Conservation (phyloP, 2,113 vertebrate genomes). For the Crotalus horridus region DNA sequence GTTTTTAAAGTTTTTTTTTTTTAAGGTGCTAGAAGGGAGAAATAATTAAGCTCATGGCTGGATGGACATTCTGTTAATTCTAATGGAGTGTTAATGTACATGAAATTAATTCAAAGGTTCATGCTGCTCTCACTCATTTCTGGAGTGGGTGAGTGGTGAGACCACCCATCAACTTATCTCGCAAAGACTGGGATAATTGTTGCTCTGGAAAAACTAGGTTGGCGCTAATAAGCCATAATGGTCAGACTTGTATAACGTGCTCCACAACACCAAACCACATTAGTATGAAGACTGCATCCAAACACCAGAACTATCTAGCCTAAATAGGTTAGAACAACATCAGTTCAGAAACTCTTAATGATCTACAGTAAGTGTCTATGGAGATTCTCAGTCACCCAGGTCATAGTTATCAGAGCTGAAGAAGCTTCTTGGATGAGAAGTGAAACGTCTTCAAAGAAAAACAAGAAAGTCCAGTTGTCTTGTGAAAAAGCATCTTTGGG, state of each 20-base stretch:
- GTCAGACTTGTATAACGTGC: not conserved
- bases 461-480: too few relatives aligned
- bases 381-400: too few relatives aligned
- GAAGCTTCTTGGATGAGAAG: too few relatives aligned
- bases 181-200: not conserved
- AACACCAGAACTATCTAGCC: not conserved
- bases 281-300: not conserved
- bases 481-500: too few relatives aligned
- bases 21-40: too few relatives aligned
- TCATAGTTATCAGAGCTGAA: too few relatives aligned
- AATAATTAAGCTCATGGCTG: too few relatives aligned
- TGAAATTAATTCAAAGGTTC: not conserved
- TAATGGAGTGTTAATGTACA: too few relatives aligned
- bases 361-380: not conserved
- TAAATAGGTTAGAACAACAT: not conserved
- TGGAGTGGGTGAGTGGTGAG: not conserved
- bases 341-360: not conserved
- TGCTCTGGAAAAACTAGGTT: not conserved
- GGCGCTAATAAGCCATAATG: not conserved
- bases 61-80: too few relatives aligned
- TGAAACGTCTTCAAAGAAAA: too few relatives aligned
- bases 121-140: not conserved
- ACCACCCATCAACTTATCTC: not conserved
- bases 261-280: not conserved
- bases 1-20: too few relatives aligned